These are phyloP conservation scores for Chouioia cunea DNA, from an alignment of 2,888 invertebrate species.

Conservation along the genomic window DNA sequence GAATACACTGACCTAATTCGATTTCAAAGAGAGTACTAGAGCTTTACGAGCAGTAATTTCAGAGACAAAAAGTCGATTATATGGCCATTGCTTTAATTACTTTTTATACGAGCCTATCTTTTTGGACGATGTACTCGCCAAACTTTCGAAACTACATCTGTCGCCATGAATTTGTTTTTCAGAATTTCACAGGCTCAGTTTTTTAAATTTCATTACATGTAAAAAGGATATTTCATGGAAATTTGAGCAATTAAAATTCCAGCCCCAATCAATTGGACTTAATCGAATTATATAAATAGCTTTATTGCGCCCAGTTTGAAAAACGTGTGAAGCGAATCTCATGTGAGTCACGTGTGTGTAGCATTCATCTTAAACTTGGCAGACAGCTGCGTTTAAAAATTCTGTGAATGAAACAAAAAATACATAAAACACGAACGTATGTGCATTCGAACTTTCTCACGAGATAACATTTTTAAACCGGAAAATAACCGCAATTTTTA, in stretches of 20 bases:
- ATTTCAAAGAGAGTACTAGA: conserved; percentile 48
- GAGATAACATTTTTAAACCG: conserved; percentile 20
- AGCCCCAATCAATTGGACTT: too few relatives aligned
- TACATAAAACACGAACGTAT: conserved; percentile 12
- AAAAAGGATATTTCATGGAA: background rate
- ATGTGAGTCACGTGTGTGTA: background rate
- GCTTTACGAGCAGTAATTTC: conserved; percentile 53
- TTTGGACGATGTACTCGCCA: background rate
- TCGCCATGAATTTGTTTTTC: too few relatives aligned
- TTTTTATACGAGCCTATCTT: conserved; percentile 31
- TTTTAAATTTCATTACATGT: background rate
- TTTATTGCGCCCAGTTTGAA: conserved; percentile 1
- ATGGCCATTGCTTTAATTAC: conserved; percentile 45
- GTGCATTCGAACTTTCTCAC: conserved; percentile 22
- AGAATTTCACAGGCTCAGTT: background rate
- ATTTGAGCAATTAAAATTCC: too few relatives aligned
- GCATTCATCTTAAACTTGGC: conserved; percentile 18
- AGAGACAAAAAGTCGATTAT: conserved; percentile 40
- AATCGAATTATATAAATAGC: too few relatives aligned
- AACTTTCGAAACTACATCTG: too few relatives aligned
- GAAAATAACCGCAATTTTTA: conserved; percentile 24
- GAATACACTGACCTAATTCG: conserved; percentile 58
- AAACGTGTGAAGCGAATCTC: conserved; percentile 6
- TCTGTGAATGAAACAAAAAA: conserved; percentile 25
- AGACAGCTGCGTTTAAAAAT: conserved; percentile 12